A percentile compares a stretch with the other conserved stretches of the same genome.
phyloP scores from a whole-genome alignment of 2,888 invertebrate species.

The Ornithoptera priamus region DNA sequence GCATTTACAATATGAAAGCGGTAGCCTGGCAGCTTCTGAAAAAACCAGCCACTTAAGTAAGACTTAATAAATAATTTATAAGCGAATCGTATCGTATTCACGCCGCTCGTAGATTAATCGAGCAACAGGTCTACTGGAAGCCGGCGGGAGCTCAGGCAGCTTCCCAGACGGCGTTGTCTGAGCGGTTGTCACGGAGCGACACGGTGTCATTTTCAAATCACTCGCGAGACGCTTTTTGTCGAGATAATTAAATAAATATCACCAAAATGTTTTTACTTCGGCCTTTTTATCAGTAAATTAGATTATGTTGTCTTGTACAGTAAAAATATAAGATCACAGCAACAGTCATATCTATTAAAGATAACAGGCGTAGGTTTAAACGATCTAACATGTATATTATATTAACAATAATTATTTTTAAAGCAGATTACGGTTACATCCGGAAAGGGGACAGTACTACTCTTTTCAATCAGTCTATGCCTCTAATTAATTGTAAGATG shows the following conservation, averaged over 20 bases:
- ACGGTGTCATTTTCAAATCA: slow-evolving; percentile 41
- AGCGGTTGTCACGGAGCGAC: slow-evolving; percentile 35
- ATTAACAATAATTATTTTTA: too few relatives aligned
- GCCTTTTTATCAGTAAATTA: not conserved
- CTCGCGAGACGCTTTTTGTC: slow-evolving; percentile 37
- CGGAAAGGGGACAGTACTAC: too few relatives aligned
- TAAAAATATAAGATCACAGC: too few relatives aligned
- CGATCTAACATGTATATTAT: too few relatives aligned
- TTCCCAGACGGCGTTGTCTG: slow-evolving; percentile 31
- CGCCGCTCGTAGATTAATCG: slow-evolving; percentile 16
- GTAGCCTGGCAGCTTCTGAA: slow-evolving; percentile 23
- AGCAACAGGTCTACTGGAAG: slow-evolving; percentile 26
- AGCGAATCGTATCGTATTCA: slow-evolving; percentile 21
- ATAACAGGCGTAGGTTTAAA: too few relatives aligned
- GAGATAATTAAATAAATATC: slow-evolving; percentile 38
- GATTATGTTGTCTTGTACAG: too few relatives aligned
- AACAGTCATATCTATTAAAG: too few relatives aligned
- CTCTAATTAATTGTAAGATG: too few relatives aligned
- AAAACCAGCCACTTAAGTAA: not conserved
- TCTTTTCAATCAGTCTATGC: too few relatives aligned
- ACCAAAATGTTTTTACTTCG: slow-evolving; percentile 17
- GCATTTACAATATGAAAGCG: slow-evolving; percentile 2
- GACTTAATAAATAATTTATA: slow-evolving; percentile 7
- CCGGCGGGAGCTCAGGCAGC: slow-evolving; percentile 23
- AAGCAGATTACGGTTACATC: too few relatives aligned